Conservation (phyloP, 2,797 vertebrate genomes). For the Lacerta agilis region DNA sequence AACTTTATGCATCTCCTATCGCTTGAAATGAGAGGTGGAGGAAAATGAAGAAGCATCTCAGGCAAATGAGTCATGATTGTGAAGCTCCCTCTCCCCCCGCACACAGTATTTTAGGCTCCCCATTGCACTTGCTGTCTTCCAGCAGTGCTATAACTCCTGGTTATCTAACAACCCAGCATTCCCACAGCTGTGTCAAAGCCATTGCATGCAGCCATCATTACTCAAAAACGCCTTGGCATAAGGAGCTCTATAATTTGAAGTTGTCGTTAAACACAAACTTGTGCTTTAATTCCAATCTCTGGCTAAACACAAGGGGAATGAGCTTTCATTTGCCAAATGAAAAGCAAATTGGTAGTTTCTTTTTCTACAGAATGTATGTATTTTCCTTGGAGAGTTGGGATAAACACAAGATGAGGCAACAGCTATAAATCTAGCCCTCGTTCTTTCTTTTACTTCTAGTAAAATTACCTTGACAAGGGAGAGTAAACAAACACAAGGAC, state of each 20-base stretch:
- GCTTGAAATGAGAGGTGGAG: background rate
- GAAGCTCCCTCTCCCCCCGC: background rate
- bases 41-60: slow-evolving; percentile 11
- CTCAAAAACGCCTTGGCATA: slow-evolving; percentile 24
- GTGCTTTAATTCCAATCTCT: slow-evolving; percentile 26
- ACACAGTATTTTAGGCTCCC: background rate
- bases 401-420: background rate
- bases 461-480: background rate
- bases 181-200: background rate
- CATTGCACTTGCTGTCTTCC: background rate
- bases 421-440: background rate
- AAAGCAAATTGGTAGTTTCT: slow-evolving; percentile 7
- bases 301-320: slow-evolving; percentile 33
- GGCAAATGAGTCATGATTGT: background rate
- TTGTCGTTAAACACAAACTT: slow-evolving; percentile 3
- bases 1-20: background rate
- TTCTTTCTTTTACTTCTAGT: background rate
- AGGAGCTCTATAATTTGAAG: slow-evolving; percentile 35
- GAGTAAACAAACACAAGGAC: background rate
- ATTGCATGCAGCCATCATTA: background rate
- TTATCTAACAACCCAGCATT: slow-evolving; percentile 3
- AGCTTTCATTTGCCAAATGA: slow-evolving; percentile 6
- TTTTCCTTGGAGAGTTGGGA: background rate
- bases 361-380: slow-evolving; percentile 24
- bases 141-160: background rate